Base-by-base conservation (phyloP, 2,113 vertebrate genomes). In the Megaceryle torquata region DNA sequence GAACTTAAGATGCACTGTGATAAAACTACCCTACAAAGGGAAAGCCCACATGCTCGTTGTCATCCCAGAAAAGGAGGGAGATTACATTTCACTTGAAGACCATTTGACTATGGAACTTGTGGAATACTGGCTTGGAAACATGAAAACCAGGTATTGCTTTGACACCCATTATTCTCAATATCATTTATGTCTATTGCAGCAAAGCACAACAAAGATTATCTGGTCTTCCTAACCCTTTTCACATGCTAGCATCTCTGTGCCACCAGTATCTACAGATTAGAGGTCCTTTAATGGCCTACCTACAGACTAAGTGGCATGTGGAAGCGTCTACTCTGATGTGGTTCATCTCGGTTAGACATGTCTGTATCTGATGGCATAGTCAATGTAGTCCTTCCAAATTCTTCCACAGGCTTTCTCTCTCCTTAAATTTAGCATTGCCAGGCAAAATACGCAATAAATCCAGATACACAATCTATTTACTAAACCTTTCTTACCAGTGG, bases 41-140 rank as follows among this genome's bases (percentile, higher is more conserved):
- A 98, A 98, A 13, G 97, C 98, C 51, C 97, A 98, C 92, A 99
- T 99, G 99, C 97, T 99, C n/a, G 97, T 99, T 94, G 94, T 98
- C 60, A 98, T 99, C 17, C 98, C 98, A n/a, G 98, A 98, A 84
- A 97, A 95, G 71, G 94, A 84, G 10, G 96, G 96, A 21, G 99
- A 99, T 92, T 98, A 99, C 88, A 98, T 98, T 20, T 86, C 93
- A 8, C 96, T 99, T 51, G 99, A 99, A 95, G 99, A 99, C 65
- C 98, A 98, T 84, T 97, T 99, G 96, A 98, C 89, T 64, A 93
- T 97, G n/a, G 89, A 98, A 11, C 97, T 97, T 91, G 98, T 99
- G 82, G 97, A 97, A 61, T 92, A 43, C 9, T 99, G 99, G 99
- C 97, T 99, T 81, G 96, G 86, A 89, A 95, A 93, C 68, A 98